Evolutionary conservation across 2,888 invertebrate genomes (phyloP).

Genomic region (Drosophila putrida): DNA sequence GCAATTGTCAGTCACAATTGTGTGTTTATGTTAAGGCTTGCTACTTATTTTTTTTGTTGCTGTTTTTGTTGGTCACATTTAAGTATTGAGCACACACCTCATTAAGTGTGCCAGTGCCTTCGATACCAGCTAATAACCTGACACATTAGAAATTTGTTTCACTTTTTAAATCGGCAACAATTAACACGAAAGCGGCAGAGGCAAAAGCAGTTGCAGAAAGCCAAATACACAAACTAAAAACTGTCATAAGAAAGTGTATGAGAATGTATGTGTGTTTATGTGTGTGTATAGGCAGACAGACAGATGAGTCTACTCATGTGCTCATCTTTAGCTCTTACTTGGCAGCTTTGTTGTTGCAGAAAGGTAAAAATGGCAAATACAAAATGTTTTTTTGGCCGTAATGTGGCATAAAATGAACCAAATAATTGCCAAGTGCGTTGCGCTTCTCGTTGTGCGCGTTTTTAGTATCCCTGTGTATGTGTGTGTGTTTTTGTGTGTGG

Average conservation of each 20-base stretch:
- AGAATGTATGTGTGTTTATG: conserved; percentile 8
- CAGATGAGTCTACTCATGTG: conserved; percentile 50
- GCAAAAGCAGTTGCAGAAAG: conserved; percentile 21
- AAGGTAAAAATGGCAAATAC: conserved; percentile 50
- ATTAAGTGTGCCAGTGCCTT: conserved; percentile 51
- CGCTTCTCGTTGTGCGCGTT: conserved; percentile 27
- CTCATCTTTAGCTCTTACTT: conserved; percentile 53
- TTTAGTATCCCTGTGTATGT: conserved; percentile 4
- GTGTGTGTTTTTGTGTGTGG: conserved; percentile 54
- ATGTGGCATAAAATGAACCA: conserved; percentile 81
- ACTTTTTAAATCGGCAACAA: conserved; percentile 75
- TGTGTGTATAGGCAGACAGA: conserved; percentile 13
- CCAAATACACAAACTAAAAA: conserved; percentile 45
- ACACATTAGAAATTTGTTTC: conserved; percentile 77
- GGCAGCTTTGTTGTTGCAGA: conserved; percentile 31
- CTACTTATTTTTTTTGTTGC: conserved; percentile 29
- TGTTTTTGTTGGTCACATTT: conserved; percentile 4
- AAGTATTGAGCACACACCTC: conserved; percentile 45
- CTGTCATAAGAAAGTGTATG: conserved; percentile 74
- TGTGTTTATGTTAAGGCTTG: conserved; percentile 17
- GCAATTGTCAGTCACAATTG: background rate
- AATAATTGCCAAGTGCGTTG: conserved; percentile 76
- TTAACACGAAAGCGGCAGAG: conserved; percentile 62
- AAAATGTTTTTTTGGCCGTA: conserved; percentile 53
- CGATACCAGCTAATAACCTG: conserved; percentile 71